Percentiles rank a stretch among this genome's conserved stretches.
Conservation (phyloP, 2,113 vertebrate genomes). For the Petrocephalus microphthalmus region DNA sequence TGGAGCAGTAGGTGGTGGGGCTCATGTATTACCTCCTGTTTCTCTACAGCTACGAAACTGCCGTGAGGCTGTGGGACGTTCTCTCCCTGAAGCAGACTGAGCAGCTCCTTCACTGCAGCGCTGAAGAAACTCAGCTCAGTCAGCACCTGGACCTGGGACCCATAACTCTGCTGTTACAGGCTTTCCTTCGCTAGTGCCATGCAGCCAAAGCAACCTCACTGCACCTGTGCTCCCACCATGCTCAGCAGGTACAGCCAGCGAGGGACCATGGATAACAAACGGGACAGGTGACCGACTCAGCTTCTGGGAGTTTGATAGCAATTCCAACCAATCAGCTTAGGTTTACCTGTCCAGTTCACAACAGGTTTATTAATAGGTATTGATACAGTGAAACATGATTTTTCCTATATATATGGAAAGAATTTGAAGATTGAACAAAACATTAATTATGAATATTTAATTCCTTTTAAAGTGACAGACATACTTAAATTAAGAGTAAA, state of each 20-base stretch:
- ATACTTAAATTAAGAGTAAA: not conserved
- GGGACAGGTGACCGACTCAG: not conserved
- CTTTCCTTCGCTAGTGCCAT: not conserved
- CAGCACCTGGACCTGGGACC: slow-evolving; percentile 40
- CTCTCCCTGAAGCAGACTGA: slow-evolving; percentile 40
- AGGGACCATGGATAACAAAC: not conserved
- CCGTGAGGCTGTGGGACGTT: slow-evolving; percentile 39
- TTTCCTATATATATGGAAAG: not conserved
- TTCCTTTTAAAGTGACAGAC: not conserved
- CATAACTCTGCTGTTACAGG: not conserved
- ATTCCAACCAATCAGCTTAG: not conserved
- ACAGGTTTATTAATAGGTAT: not conserved
- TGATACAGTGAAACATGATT: not conserved
- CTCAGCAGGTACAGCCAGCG: not conserved
- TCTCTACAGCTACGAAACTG: slow-evolving; percentile 18
- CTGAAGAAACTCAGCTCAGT: slow-evolving; percentile 54
- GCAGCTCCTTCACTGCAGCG: slow-evolving; percentile 52
- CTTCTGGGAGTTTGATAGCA: not conserved
- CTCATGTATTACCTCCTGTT: slow-evolving; percentile 37
- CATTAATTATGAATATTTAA: no score
- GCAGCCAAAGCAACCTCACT: not conserved
- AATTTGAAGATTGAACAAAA: not conserved
- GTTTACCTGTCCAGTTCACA: not conserved
- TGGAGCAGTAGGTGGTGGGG: not conserved
- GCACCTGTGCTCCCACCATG: not conserved